Evolutionary conservation across 2,888 invertebrate species (phyloP).

Genomic region (Eugnorisma glareosa): DNA sequence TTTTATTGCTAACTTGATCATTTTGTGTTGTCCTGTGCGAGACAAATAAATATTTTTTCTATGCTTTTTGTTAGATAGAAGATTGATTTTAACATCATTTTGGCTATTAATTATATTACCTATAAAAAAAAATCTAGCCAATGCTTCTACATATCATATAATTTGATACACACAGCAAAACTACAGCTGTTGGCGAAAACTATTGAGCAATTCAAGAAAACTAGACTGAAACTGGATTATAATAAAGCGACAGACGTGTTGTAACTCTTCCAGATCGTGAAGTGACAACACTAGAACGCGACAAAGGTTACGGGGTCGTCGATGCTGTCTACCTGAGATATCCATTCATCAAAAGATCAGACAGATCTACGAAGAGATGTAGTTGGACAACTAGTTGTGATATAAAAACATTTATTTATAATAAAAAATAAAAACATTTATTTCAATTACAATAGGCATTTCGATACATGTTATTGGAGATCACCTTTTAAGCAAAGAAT

Average conservation of each 20-base stretch:
- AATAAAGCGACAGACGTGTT: slow-evolving; percentile 13
- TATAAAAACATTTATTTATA: too few relatives aligned
- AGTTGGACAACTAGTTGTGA: background rate
- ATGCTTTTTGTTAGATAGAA: too few relatives aligned
- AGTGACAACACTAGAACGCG: slow-evolving; percentile 5
- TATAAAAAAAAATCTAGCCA: background rate
- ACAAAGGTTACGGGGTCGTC: slow-evolving; percentile 15
- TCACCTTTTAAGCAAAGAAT: too few relatives aligned
- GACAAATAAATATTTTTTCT: background rate
- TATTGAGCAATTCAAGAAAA: background rate
- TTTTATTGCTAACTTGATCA: too few relatives aligned
- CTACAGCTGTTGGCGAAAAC: background rate
- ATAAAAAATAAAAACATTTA: too few relatives aligned
- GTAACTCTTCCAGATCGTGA: background rate
- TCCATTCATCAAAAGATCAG: slow-evolving; percentile 9
- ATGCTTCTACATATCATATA: background rate
- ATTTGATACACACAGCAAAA: background rate
- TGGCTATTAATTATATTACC: too few relatives aligned
- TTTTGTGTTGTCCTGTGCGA: too few relatives aligned
- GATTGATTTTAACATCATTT: too few relatives aligned
- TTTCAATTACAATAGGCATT: too few relatives aligned
- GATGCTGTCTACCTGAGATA: slow-evolving; percentile 10
- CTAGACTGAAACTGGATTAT: background rate
- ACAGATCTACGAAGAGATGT: background rate
- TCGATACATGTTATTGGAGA: too few relatives aligned